Evolutionary conservation across 1,140 invertebrate genomes (phyloP).

Genomic region (Matsumurasca onukii): DNA sequence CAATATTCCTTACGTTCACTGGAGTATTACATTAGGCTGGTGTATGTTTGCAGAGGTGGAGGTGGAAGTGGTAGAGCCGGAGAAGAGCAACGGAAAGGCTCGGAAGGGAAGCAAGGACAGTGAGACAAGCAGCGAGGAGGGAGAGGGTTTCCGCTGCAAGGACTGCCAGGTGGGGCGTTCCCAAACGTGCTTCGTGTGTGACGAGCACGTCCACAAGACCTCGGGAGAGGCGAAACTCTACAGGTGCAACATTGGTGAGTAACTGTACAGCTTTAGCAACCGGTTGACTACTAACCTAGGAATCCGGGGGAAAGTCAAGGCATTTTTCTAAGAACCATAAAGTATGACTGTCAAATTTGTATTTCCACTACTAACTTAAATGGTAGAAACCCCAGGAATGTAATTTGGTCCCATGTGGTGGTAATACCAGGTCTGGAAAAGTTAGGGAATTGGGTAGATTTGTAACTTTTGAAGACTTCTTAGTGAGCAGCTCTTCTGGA

Average conservation of each 20-base stretch:
- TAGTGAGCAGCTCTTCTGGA: no score
- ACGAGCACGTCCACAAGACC: constrained; percentile 45
- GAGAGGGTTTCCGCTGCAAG: constrained; percentile 50
- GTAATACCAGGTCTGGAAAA: no score
- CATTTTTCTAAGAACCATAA: no score
- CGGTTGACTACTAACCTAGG: no score
- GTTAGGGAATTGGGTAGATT: no score
- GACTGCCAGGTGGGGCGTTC: constrained; percentile 50
- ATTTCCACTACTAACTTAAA: no score
- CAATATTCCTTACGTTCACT: no score
- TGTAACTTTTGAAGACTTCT: no score
- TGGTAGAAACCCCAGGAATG: no score
- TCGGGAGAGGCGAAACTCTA: constrained; percentile 45
- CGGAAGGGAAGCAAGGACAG: constrained; percentile 42
- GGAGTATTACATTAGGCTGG: background rate
- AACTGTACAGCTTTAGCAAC: constrained; percentile 49
- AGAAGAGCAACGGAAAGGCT: constrained; percentile 48
- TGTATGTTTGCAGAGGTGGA: background rate
- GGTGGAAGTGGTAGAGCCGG: background rate
- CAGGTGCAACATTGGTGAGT: constrained; percentile 41
- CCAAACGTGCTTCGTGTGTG: constrained; percentile 54
- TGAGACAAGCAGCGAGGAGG: constrained; percentile 47
- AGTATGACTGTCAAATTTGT: no score
- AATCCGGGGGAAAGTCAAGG: no score
- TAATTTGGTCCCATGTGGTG: no score